These are phyloP conservation scores for Pycnonotus jocosus DNA, from an alignment of 2,113 vertebrate genomes.

Conservation along the genomic window DNA sequence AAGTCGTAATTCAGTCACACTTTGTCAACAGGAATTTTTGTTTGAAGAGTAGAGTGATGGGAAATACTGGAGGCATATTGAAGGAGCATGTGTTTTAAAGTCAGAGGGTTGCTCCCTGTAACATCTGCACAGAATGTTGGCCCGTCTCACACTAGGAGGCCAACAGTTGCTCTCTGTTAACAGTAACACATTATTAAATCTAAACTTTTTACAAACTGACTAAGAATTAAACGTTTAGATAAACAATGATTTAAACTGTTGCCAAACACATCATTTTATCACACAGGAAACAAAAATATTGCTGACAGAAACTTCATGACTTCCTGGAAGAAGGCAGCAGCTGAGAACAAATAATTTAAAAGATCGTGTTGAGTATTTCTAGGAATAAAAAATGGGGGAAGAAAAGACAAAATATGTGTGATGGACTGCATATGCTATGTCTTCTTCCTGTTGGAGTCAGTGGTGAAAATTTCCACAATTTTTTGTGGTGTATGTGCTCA, in stretches of 20 bases:
- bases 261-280: not conserved
- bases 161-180: not conserved
- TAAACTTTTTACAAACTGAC: not conserved
- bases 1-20: not conserved
- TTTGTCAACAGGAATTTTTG: not conserved
- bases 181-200: not conserved
- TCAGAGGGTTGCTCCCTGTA: not conserved
- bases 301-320: not conserved
- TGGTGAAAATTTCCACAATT: not conserved
- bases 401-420: not conserved
- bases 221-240: not conserved
- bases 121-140: not conserved
- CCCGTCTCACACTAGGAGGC: not conserved
- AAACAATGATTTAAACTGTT: not conserved
- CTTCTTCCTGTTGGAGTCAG: not conserved
- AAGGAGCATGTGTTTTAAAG: not conserved
- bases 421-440: not conserved
- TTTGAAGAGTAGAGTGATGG: not conserved
- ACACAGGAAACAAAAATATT: not conserved
- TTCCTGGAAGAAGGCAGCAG: not conserved
- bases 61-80: not conserved
- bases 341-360: not conserved
- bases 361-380: not conserved
- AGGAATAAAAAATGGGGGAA: not conserved
- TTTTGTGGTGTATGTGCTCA: accelerated